phyloP scores from a whole-genome alignment of 2,888 invertebrate genomes.

The Eumacrocentrus americanus region DNA sequence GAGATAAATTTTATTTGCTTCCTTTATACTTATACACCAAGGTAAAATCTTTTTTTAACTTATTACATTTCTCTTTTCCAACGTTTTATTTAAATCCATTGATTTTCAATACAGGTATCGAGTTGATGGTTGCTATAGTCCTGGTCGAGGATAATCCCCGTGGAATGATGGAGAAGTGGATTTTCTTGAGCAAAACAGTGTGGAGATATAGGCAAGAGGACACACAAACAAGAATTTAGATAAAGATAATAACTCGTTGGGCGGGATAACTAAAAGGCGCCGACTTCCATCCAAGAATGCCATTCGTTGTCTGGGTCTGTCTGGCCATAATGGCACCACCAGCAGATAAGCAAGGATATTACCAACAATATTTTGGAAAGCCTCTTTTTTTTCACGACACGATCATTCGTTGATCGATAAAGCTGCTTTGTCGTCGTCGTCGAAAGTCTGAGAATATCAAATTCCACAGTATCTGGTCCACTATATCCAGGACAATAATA shows the following conservation, averaged over 20 bases:
- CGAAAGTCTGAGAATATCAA: too few relatives aligned
- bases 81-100: neutral
- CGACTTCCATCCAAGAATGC: conserved; percentile 51
- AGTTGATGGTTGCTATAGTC: neutral
- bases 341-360: conserved; percentile 40
- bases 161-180: conserved; percentile 3
- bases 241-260: conserved; percentile 53
- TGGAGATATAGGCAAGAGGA: neutral
- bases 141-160: neutral
- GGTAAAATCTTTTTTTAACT: too few relatives aligned
- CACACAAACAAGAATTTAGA: conserved; percentile 35
- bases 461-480: too few relatives aligned
- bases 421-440: too few relatives aligned
- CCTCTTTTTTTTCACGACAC: too few relatives aligned
- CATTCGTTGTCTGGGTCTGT: conserved; percentile 38
- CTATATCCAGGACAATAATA: neutral
- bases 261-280: conserved; percentile 48
- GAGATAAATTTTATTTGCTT: conserved; percentile 51
- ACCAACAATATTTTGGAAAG: conserved; percentile 8
- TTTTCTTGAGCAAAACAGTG: conserved; percentile 1
- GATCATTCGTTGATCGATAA: too few relatives aligned
- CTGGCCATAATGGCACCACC: conserved; percentile 38
- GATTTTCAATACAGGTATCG: neutral
- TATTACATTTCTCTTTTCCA: neutral
- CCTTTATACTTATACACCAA: conserved; percentile 1